These are phyloP conservation scores for Phasia obesa DNA, from an alignment of 2,888 invertebrate species.

Conservation along the genomic window DNA sequence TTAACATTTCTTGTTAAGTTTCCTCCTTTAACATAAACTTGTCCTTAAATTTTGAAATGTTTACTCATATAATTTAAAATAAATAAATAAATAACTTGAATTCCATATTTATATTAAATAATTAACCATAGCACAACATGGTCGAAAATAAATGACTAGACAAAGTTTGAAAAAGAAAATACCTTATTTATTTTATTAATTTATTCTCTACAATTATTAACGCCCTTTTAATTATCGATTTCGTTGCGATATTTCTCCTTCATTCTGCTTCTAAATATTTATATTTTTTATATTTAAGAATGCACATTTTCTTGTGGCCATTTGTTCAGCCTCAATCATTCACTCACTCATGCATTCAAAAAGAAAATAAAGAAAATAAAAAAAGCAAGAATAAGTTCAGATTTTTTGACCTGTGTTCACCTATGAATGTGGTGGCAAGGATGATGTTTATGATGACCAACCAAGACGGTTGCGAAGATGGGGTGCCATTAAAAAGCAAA, in stretches of 20 bases:
- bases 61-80: too few relatives aligned
- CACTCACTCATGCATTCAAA: slow-evolving; percentile 36
- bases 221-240: slow-evolving; percentile 25
- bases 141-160: neutral
- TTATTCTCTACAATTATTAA: neutral
- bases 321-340: slow-evolving; percentile 5
- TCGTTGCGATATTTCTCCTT: neutral
- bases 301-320: too few relatives aligned
- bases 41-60: too few relatives aligned
- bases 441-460: slow-evolving; percentile 15
- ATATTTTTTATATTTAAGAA: too few relatives aligned
- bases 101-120: too few relatives aligned
- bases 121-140: neutral
- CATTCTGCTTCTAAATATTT: neutral
- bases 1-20: too few relatives aligned
- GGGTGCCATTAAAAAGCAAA: neutral
- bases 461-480: slow-evolving; percentile 11
- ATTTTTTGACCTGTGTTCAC: slow-evolving; percentile 56
- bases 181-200: neutral
- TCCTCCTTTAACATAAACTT: too few relatives aligned
- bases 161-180: too few relatives aligned
- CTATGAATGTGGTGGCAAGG: slow-evolving; percentile 12
- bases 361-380: neutral
- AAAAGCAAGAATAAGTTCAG: slow-evolving; percentile 43
- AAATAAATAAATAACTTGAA: too few relatives aligned